Conservation (phyloP, 2,797 vertebrate genomes). For the Scolopax bukidnonensis region DNA sequence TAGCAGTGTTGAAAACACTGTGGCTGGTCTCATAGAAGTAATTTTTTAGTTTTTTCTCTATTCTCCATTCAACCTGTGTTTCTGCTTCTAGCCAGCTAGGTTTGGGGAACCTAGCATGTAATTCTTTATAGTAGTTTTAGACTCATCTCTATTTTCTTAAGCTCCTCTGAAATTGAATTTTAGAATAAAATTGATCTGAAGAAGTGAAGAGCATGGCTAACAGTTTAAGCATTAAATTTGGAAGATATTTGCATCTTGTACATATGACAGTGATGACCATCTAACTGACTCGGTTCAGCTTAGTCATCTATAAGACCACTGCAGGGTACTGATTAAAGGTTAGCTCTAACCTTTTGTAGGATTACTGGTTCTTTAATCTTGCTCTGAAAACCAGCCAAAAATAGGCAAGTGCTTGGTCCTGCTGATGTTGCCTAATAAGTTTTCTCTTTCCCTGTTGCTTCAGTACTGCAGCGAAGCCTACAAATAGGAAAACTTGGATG, state of each 20-base stretch:
- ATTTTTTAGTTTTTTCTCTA: not conserved
- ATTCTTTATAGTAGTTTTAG: not conserved
- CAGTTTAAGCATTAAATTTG: not conserved
- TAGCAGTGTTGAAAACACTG: not conserved
- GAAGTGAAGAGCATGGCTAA: not conserved
- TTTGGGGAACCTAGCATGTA: not conserved
- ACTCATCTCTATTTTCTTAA: not conserved
- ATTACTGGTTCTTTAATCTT: conserved; percentile 6
- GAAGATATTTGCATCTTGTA: not conserved
- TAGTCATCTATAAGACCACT: not conserved
- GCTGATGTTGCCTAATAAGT: not conserved
- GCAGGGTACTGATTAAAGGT: not conserved
- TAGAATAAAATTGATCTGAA: not conserved
- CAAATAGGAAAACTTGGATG: not conserved
- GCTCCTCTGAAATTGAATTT: not conserved
- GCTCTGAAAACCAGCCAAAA: not conserved
- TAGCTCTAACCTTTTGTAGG: not conserved
- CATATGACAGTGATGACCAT: not conserved
- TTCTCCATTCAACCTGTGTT: not conserved
- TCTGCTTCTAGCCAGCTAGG: not conserved
- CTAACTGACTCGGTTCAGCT: not conserved
- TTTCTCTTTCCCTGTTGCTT: not conserved
- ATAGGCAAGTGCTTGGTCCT: not conserved
- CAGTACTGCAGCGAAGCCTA: not conserved
- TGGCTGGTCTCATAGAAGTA: rapidly evolving